Percentiles rank a stretch among this genome's conserved stretches.
Evolutionary conservation across 2,113 vertebrate species (phyloP).

Genomic region (Lethenteron camtschaticum): DNA sequence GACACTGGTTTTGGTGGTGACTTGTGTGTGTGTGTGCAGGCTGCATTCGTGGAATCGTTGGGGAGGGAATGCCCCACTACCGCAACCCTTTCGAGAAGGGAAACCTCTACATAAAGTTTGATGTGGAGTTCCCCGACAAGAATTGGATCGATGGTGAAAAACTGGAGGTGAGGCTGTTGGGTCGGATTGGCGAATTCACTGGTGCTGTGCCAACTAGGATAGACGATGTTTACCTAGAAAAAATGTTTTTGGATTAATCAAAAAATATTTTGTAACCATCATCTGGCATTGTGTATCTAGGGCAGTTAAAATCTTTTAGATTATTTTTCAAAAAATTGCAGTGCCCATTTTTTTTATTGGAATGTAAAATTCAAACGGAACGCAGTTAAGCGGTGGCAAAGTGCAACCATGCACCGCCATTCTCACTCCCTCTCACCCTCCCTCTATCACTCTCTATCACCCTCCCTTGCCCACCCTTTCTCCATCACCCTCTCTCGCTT

Average conservation of each 20-base stretch:
- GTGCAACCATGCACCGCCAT: background rate
- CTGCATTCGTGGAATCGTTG: constrained; percentile 57
- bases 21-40: constrained; percentile 23
- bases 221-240: no score
- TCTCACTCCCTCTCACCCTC: no score
- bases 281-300: background rate
- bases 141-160: constrained; percentile 97
- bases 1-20: background rate
- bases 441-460: background rate
- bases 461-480: background rate
- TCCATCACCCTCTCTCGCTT: background rate
- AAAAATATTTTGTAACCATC: no score
- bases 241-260: no score
- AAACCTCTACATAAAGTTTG: constrained; percentile 89
- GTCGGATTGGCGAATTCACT: background rate
- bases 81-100: constrained; percentile 97
- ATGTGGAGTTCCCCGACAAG: constrained; percentile 88
- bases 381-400: no score
- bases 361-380: no score
- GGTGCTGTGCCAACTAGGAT: no score
- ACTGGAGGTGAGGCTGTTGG: constrained; percentile 47
- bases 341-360: no score
- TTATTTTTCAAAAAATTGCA: background rate
- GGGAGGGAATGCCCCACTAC: constrained; percentile 94
- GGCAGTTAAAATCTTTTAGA: background rate